Evolutionary conservation across 2,888 invertebrate species (phyloP), one percentile per base, ranked within the genome.

Genomic region (Drosophila kanekoi): DNA sequence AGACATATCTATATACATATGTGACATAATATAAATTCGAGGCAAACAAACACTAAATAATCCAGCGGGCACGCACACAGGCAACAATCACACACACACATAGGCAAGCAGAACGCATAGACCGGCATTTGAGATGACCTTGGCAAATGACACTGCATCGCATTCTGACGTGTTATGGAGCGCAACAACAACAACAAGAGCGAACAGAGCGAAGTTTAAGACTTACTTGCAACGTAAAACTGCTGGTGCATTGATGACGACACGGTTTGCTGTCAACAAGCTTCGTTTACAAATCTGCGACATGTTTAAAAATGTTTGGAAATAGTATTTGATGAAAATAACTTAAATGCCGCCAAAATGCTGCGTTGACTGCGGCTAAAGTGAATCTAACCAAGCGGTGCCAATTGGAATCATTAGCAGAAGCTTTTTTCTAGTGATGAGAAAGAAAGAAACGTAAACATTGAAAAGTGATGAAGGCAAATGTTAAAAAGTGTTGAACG

Each of bases 61-160:
- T 74, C 59, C 48, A 72, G 59, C 28, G 8, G 14, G 4, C 13
- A 16, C 6, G 1, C 18, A 35, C 57, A 16, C 57, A 65, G 33
- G 32, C 43, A 20, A 62, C 45, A 43, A 35, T 37, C 33, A 51
- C 44, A 70, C 45, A 58, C 61, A 61, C 54, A 62, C 9, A 38
- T 35, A 4, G 2, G 9, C 14, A 13, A 18, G 51, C 18, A 35
- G 16, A 35, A 14, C 28, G 60, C 14, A 43, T 57, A 48, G 60
- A 45, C 85, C 85, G 88, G 81, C 79, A 68, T 65, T 71, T 77
- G 63, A 32, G 77, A 77, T 86, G 85, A 89, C 85, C 85, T 86
- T 86, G 85, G 45, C 73, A 79, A 79, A 88, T 87, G 85, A 89
- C 85, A 83, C 73, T 78, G 70, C 72, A 66, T 1, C 69, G 61